These are phyloP conservation scores for Ctenopoma kingsleyae DNA, from an alignment of 2,797 vertebrate genomes.

Conservation along the genomic window DNA sequence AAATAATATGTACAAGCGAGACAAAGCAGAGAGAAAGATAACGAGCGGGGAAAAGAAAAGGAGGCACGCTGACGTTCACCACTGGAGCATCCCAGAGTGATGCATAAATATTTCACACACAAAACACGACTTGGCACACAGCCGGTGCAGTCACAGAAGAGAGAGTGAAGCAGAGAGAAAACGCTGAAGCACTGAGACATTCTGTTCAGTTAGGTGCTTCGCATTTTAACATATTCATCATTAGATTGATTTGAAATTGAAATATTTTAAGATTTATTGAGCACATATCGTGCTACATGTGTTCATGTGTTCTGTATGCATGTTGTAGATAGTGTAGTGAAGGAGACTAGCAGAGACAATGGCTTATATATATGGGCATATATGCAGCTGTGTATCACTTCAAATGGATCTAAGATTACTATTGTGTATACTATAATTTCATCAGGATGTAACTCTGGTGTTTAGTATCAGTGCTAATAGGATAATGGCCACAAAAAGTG, in stretches of 20 bases:
- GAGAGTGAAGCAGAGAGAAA: constrained; percentile 45
- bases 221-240: constrained; percentile 44
- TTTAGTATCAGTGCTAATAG: constrained; percentile 62
- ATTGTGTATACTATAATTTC: constrained; percentile 56
- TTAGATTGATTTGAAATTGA: constrained; percentile 9
- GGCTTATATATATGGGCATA: not conserved
- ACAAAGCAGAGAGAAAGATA: constrained; percentile 33
- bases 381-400: constrained; percentile 17
- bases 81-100: constrained; percentile 65
- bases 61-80: constrained; percentile 61
- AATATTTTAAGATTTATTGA: constrained; percentile 6
- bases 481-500: constrained; percentile 47
- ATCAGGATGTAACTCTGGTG: constrained; percentile 49
- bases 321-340: not conserved
- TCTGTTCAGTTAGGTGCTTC: constrained; percentile 54
- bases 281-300: constrained; percentile 6
- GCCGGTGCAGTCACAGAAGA: constrained; percentile 55
- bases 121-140: constrained; percentile 65
- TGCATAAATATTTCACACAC: constrained; percentile 74
- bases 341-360: not conserved
- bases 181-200: constrained; percentile 43
- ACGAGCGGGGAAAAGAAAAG: constrained; percentile 34
- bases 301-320: not conserved
- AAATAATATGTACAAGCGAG: constrained; percentile 29
- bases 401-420: constrained; percentile 46